A percentile compares a stretch with the other conserved stretches of the same genome.
Evolutionary conservation across 1,140 invertebrate genomes (phyloP).

Genomic region (Microplitis mediator): DNA sequence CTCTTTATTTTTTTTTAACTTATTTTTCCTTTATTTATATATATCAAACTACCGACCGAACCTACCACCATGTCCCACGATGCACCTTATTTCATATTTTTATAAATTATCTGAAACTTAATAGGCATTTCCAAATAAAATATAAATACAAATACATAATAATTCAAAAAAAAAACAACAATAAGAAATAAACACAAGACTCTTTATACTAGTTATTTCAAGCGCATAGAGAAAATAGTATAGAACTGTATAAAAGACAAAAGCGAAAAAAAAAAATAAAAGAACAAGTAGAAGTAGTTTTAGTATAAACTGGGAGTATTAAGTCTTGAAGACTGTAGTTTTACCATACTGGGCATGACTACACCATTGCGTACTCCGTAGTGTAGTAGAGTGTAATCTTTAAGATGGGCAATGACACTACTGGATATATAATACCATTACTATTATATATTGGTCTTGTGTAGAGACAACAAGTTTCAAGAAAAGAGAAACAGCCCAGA

Average conservation of each 20-base stretch:
- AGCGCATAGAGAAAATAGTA: no score
- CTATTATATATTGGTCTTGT: no score
- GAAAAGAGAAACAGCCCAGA: slow-evolving; percentile 47
- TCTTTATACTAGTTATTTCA: no score
- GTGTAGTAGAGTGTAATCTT: not conserved
- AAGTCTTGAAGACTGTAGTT: not conserved
- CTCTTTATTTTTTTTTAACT: slow-evolving; percentile 4
- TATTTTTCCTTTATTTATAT: slow-evolving; percentile 8
- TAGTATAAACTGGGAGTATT: not conserved
- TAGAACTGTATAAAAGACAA: not conserved
- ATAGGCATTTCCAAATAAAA: no score
- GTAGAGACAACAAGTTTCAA: slow-evolving; percentile 24
- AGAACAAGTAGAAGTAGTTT: not conserved
- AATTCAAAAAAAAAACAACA: no score
- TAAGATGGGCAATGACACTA: no score
- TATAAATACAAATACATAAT: no score
- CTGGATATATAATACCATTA: no score
- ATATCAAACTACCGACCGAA: not conserved
- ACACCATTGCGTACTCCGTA: slow-evolving; percentile 5
- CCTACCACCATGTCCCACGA: not conserved
- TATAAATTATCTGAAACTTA: no score
- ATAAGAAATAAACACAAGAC: no score
- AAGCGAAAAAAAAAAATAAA: not conserved
- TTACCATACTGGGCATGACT: slow-evolving; percentile 18
- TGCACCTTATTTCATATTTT: not conserved